Base-by-base conservation (phyloP, 1,140 invertebrate species). In the Alviniconcha marisindica region DNA sequence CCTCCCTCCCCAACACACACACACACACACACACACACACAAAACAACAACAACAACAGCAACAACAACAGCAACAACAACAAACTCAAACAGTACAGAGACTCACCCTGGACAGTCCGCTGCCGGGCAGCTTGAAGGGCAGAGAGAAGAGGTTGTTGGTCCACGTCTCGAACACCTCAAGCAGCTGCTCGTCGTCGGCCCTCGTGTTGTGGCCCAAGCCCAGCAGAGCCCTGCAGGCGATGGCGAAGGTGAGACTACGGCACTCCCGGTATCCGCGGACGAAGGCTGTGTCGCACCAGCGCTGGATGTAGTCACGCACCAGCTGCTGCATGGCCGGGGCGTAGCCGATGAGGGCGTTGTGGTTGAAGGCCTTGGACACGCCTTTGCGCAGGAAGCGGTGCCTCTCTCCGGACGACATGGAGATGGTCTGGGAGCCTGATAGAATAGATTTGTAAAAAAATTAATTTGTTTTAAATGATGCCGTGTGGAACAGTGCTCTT, bases 231-330 rank as follows among this genome's bases (percentile, higher is more conserved):
- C 86, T 81, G 18, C 81, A 77, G 24, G 89, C 84, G 4, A 91
- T 48, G 15, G 71, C 81, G 84, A 92, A 91, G 40, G 87, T 85
- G 83, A 92, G 36, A 12, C 56, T 87, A 84, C 86, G 89, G 69
- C 89, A 85, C 79, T 90, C 87, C n/a, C 77, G 77, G 82, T 87
- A 90, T 0, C 86, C 91, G 31, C 84, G 21, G 7, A 92, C 86
- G 40, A 76, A 36, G 15, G 83, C 84, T 21, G 78, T 7, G 7
- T 78, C 10, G 60, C 85, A 88, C 91, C 91, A 92, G 24, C 76
- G 73, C 4, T 66, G 24, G 12, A 92, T 79, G 73, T 82, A 85
- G 12, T 84, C 77, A 28, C 81, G 86, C 15, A 87, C 82, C 44
- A 54, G 5, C 81, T 82, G 71, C 76, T 89, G 87, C 44, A 91